These are phyloP conservation scores for Zoanthus sociatus DNA, from an alignment of 92 coral and sea anemone species.

Conservation along the genomic window DNA sequence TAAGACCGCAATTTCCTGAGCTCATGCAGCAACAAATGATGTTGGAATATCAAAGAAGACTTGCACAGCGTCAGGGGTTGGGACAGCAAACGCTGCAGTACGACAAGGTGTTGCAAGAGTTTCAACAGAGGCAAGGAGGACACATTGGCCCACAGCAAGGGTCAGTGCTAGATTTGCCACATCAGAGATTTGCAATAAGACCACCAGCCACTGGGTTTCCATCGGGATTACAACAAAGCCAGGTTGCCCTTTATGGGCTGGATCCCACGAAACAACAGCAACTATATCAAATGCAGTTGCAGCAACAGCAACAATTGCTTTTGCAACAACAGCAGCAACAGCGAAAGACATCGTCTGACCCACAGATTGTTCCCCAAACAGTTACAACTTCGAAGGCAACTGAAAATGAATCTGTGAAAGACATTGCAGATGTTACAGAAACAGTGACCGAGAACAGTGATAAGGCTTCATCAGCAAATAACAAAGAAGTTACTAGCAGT, in stretches of 20 bases:
- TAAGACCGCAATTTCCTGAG: constrained; percentile 87
- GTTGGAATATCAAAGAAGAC: constrained; percentile 90
- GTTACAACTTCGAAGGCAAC: constrained; percentile 49
- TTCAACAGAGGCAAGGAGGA: constrained; percentile 85
- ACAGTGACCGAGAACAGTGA: neutral
- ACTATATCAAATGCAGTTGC: constrained; percentile 72
- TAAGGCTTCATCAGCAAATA: constrained; percentile 3
- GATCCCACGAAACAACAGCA: constrained; percentile 75
- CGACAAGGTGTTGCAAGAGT: constrained; percentile 89
- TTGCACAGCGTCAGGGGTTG: constrained; percentile 88
- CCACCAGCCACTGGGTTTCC: constrained; percentile 78
- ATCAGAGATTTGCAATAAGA: constrained; percentile 86
- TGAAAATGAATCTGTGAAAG: neutral
- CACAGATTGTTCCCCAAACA: constrained; percentile 55
- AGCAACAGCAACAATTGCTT: constrained; percentile 87
- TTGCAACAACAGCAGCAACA: constrained; percentile 93
- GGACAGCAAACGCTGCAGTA: constrained; percentile 83
- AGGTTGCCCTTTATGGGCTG: constrained; percentile 72
- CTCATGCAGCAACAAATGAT: constrained; percentile 90
- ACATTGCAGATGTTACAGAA: constrained; percentile 1
- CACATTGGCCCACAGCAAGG: constrained; percentile 59
- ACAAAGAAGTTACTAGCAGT: neutral
- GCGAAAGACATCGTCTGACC: constrained; percentile 62
- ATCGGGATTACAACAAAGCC: constrained; percentile 68
- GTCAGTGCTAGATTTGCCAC: constrained; percentile 79